These are phyloP conservation scores for Apotomis turbidana DNA, from an alignment of 2,888 invertebrate genomes.

Conservation along the genomic window DNA sequence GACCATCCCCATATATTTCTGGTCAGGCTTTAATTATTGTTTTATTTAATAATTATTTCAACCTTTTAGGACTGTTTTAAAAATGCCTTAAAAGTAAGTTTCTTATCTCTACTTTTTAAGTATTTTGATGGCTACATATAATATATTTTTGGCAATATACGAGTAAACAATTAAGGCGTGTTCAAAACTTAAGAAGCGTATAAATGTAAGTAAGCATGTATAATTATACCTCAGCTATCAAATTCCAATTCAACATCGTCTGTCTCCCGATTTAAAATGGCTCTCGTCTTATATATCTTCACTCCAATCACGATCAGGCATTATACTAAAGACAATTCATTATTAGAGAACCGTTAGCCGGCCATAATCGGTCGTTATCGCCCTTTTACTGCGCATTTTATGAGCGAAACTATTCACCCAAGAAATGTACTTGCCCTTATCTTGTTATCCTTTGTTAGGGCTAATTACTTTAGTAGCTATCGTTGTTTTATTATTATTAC, in stretches of 20 bases:
- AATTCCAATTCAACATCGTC: neutral
- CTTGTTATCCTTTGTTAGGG: conserved; percentile 66
- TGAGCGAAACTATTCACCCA: conserved; percentile 81
- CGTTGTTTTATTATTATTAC: conserved; percentile 39
- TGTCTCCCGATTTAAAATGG: conserved; percentile 6
- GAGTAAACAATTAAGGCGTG: too few relatives aligned
- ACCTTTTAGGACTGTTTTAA: too few relatives aligned
- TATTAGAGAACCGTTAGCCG: conserved; percentile 80
- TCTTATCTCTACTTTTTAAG: too few relatives aligned
- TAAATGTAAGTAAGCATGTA: too few relatives aligned
- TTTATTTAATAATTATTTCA: too few relatives aligned
- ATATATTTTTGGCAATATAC: too few relatives aligned
- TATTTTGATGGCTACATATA: too few relatives aligned
- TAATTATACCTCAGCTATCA: neutral
- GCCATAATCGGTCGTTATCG: conserved; percentile 82
- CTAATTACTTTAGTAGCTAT: conserved; percentile 61
- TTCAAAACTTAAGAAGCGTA: too few relatives aligned
- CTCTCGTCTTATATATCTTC: conserved; percentile 24
- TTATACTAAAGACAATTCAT: conserved; percentile 83
- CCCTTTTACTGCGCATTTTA: conserved; percentile 84
- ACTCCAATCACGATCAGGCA: conserved; percentile 71
- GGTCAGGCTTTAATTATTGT: too few relatives aligned
- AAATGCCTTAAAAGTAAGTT: too few relatives aligned
- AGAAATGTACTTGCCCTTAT: conserved; percentile 74
- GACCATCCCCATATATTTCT: too few relatives aligned